Percentiles rank a stretch among this genome's conserved stretches.
Conservation (phyloP, 2,113 vertebrate genomes). For the Promerops cafer region DNA sequence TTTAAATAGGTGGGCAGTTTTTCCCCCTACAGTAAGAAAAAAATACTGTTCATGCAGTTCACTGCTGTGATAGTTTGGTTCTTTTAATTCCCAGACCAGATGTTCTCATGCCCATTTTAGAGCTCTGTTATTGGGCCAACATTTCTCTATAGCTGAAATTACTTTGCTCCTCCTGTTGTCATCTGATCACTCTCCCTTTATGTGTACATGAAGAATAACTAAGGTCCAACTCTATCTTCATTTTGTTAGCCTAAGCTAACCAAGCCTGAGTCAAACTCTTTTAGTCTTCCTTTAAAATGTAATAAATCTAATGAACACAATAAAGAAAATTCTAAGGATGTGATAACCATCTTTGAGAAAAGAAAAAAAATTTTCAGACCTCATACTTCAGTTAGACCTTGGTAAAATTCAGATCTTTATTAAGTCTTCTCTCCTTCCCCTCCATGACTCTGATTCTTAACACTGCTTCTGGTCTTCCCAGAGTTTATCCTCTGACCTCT, state of each 20-base stretch:
- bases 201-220: neutral
- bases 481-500: neutral
- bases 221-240: neutral
- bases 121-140: neutral
- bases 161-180: neutral
- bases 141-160: neutral
- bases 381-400: neutral
- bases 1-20: neutral
- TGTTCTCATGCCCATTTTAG: neutral
- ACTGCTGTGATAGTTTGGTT: neutral
- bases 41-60: neutral
- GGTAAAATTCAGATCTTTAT: neutral
- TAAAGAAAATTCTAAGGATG: neutral
- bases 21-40: neutral
- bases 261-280: neutral
- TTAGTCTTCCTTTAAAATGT: neutral
- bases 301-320: neutral
- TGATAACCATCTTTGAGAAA: neutral
- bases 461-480: neutral
- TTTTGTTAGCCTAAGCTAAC: neutral
- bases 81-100: neutral
- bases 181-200: neutral
- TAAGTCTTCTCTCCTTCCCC: neutral
- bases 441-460: neutral
- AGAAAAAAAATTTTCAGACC: neutral